Base-by-base conservation (phyloP, 2,797 vertebrate species). In the Sphenopsis melanotis region DNA sequence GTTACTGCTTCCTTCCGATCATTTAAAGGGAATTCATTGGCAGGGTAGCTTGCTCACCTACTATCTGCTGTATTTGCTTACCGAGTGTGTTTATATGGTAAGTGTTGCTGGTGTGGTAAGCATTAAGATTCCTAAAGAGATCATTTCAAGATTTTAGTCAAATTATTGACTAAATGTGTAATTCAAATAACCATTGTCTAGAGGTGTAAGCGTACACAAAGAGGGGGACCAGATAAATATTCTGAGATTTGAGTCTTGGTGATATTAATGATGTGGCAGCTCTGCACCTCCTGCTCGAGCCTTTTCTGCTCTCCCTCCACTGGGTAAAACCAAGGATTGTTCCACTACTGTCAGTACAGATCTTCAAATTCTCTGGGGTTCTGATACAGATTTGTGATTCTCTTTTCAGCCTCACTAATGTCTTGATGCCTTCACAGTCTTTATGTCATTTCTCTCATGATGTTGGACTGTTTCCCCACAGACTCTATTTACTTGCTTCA, bases 1-100 rank as follows among this genome's bases (percentile, higher is more conserved):
- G 90, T 90, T 61, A 36, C 30, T 82, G 74, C 60, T 94, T 93
- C 90, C 75, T 94, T 90, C 59, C 83, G 53, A 65, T 91, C 3
- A 60, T 56, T 68, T 74, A 79, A 82, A 61, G 74, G 60, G 76
- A 94, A 77, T 37, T 64, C 32, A 50, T 46, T 65, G 49, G 36
- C 66, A 55, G 50, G 61, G n/a, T 42, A 82, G 55, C 46, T 76
- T 4, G 4, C 46, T 87, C 52, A 27, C n/a, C 85, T 68, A 66
- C 7, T 68, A 15, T 76, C 89, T 80, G 22, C 83, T 85, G 49
- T 32, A 56, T 75, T 68, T 92, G 10, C 29, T 91, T 71, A 64
- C 69, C 1, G 12, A 94, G 71, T 26, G 32, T 41, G 61, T 66
- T 63, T 65, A 15, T 17, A 4, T 41, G 44, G 46, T 83, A 93